Evolutionary conservation across 2,797 vertebrate genomes (phyloP).

Genomic region (Luscinia megarhynchos): DNA sequence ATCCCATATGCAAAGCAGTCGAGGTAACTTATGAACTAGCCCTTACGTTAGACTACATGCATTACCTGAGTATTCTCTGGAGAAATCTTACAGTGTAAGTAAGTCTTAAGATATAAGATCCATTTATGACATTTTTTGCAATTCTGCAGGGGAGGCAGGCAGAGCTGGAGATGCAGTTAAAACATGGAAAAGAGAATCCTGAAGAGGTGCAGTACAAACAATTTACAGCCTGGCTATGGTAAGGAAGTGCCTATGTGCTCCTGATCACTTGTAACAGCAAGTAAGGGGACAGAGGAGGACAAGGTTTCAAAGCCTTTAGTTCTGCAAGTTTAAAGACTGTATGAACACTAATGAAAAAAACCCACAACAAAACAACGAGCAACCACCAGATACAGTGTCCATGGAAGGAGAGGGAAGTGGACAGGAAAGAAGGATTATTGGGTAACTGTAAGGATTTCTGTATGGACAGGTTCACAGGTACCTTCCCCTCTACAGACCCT

Average conservation of each 20-base stretch:
- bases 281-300: background rate
- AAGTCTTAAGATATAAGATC: background rate
- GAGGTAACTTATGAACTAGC: background rate
- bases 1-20: background rate
- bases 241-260: conserved; percentile 50
- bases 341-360: background rate
- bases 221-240: conserved; percentile 94
- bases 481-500: background rate
- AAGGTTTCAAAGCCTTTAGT: background rate
- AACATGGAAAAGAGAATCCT: conserved; percentile 85
- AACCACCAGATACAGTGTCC: background rate
- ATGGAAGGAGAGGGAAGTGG: background rate
- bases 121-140: conserved; percentile 30
- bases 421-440: background rate
- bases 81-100: background rate
- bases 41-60: background rate
- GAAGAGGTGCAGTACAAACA: conserved; percentile 89
- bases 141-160: conserved; percentile 87
- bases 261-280: background rate
- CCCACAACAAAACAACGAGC: fast-evolving
- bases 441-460: background rate
- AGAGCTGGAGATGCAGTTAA: conserved; percentile 91
- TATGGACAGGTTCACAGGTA: background rate
- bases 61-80: background rate
- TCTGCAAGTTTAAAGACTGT: background rate